These are phyloP conservation scores for Eriosoma lanigerum DNA, from an alignment of 1,140 invertebrate genomes.

Conservation along the genomic window DNA sequence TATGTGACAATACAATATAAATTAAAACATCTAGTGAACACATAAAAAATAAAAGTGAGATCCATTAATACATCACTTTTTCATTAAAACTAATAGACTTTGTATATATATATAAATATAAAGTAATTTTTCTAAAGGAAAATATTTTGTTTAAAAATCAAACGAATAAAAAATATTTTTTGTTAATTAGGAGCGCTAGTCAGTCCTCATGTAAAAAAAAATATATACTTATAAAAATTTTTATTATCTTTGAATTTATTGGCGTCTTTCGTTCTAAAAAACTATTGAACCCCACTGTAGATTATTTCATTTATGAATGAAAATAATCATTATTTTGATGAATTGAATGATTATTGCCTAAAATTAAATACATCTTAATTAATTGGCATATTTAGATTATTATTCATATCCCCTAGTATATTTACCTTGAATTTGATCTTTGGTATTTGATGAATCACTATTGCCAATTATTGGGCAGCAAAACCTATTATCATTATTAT, in stretches of 20 bases:
- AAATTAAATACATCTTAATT: neutral
- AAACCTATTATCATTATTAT: conserved; percentile 19
- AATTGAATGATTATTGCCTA: conserved; percentile 14
- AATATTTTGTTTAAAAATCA: conserved; percentile 51
- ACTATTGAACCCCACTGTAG: neutral
- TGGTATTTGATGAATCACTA: neutral
- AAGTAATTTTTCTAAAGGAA: conserved; percentile 42
- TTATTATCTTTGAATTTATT: neutral
- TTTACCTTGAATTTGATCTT: conserved; percentile 35
- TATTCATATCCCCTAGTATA: neutral
- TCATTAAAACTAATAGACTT: conserved; percentile 31
- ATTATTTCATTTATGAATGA: conserved; percentile 10
- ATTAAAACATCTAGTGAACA: conserved; percentile 47
- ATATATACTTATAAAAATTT: conserved; percentile 22
- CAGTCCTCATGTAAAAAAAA: conserved; percentile 47
- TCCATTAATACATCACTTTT: conserved; percentile 49
- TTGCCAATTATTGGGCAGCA: conserved; percentile 29
- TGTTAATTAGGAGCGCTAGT: conserved; percentile 48
- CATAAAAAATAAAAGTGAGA: conserved; percentile 50
- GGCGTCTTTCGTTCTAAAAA: conserved; percentile 47
- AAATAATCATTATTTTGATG: conserved; percentile 20
- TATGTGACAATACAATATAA: conserved; percentile 43
- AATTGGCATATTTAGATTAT: neutral
- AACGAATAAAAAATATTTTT: conserved; percentile 44
- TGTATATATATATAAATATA: conserved; percentile 43